A percentile compares a stretch with the other conserved stretches of the same genome.
phyloP scores from a whole-genome alignment of 1,140 invertebrate species.

The Augochlora pura region DNA sequence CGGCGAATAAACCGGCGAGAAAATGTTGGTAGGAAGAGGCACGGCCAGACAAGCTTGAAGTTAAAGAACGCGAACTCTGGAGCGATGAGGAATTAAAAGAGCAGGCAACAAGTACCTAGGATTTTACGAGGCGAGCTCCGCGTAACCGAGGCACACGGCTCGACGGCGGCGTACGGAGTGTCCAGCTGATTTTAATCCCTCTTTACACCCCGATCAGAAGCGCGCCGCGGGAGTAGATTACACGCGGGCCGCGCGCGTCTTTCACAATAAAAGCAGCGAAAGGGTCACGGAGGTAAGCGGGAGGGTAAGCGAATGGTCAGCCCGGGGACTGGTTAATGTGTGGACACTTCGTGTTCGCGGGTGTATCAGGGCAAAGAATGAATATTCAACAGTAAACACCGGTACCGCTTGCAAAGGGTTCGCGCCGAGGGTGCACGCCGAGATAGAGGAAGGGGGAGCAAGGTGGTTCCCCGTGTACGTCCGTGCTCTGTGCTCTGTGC shows the following conservation, averaged over 20 bases:
- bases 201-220: background rate
- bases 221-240: background rate
- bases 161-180: background rate
- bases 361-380: slow-evolving; percentile 58
- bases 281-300: slow-evolving; percentile 1
- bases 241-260: background rate
- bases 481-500: too few species aligned
- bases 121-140: background rate
- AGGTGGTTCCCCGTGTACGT: slow-evolving; percentile 28
- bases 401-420: slow-evolving; percentile 54
- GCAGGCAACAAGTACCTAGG: background rate
- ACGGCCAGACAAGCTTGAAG: too few species aligned
- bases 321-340: slow-evolving; percentile 54
- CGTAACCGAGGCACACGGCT: background rate
- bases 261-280: slow-evolving; percentile 33
- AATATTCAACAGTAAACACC: slow-evolving; percentile 69
- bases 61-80: too few species aligned
- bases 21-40: too few species aligned
- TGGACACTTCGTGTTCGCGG: slow-evolving; percentile 54
- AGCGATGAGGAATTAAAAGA: too few species aligned
- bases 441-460: slow-evolving; percentile 40
- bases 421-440: slow-evolving; percentile 38
- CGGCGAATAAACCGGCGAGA: too few species aligned
- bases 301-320: slow-evolving; percentile 47
- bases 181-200: background rate